Evolutionary conservation across 2,797 vertebrate species (phyloP).

Genomic region (Mormyrus proboscirostris): DNA sequence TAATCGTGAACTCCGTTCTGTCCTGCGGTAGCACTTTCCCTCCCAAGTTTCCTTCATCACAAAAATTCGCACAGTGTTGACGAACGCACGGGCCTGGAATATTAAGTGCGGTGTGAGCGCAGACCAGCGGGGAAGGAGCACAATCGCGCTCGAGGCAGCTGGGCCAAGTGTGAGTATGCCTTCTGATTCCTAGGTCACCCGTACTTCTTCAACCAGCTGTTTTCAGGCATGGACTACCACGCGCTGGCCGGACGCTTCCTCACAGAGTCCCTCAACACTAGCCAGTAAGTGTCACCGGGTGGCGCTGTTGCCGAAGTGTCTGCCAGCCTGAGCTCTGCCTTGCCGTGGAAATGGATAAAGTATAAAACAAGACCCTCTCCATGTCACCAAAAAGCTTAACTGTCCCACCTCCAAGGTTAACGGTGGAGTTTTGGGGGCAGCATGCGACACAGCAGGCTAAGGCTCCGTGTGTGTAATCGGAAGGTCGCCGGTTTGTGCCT

Average conservation of each 20-base stretch:
- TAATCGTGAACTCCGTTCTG: background rate
- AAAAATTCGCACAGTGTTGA: background rate
- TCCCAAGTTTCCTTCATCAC: background rate
- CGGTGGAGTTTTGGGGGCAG: background rate
- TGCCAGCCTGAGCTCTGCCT: background rate
- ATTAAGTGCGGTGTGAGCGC: background rate
- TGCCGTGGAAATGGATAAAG: background rate
- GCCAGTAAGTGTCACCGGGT: constrained; percentile 61
- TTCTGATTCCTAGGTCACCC: constrained; percentile 66
- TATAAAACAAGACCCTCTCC: background rate
- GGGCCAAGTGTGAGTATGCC: background rate
- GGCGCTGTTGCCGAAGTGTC: background rate
- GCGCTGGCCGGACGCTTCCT: constrained; percentile 72
- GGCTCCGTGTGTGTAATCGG: background rate
- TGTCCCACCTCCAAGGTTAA: background rate
- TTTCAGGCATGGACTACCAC: constrained; percentile 73
- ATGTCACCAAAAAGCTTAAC: background rate
- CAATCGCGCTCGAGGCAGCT: background rate
- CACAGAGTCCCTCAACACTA: constrained; percentile 79
- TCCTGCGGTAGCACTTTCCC: background rate
- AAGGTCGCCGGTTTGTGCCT: background rate
- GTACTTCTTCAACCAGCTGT: constrained; percentile 80
- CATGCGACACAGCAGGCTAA: background rate
- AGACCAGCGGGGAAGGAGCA: background rate
- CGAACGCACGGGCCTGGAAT: background rate